Base-by-base conservation (phyloP, 2,797 vertebrate genomes). In the Erpetoichthys calabaricus region DNA sequence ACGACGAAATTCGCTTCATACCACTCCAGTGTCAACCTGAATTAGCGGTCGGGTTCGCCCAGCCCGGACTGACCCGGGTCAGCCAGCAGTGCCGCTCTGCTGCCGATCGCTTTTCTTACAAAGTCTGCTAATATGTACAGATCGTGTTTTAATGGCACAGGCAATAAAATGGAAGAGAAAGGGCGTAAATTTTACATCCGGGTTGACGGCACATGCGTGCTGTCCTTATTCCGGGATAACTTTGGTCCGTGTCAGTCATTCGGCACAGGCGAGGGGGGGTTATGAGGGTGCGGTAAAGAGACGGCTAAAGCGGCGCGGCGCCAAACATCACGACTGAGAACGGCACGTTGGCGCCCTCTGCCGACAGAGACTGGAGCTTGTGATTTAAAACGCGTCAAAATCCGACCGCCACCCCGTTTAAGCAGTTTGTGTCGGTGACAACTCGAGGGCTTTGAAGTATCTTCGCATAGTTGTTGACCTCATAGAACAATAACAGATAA, bases 141-240 rank as follows among this genome's bases (percentile, higher is more conserved):
- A 57, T 50, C 56, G 52, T 54, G 49, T 60, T 54, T 57, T 63
- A 2, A 25, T 63, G 45, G 46, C 25, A 43, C 47, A 51, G 1
- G 44, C 42, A 43, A 57, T 58, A 58, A 67, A 64, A 68, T 46
- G 56, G 67, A 59, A 25, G 64, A 64, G 64, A 46, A 67, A 59
- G 72, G 62, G 64, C 58, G 57, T 58, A 58, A 61, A 61, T 67
- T 81, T 86, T 83, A 88, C 87, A 90, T 88, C 85, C 89, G 87
- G 88, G 84, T 88, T 87, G 80, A 85, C 80, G 70, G 86, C 86
- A 91, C 86, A 88, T 88, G 87, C 89, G 83, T 88, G 87, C 84
- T 86, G 77, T 73, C 80, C 76, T 83, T 89, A 89, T 89, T 91
- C 86, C 86, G 89, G 87, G 90, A 90, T 83, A 89, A 86, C 76